Conservation (phyloP, 2,888 invertebrate species). For the Pogonocherus hispidulus region DNA sequence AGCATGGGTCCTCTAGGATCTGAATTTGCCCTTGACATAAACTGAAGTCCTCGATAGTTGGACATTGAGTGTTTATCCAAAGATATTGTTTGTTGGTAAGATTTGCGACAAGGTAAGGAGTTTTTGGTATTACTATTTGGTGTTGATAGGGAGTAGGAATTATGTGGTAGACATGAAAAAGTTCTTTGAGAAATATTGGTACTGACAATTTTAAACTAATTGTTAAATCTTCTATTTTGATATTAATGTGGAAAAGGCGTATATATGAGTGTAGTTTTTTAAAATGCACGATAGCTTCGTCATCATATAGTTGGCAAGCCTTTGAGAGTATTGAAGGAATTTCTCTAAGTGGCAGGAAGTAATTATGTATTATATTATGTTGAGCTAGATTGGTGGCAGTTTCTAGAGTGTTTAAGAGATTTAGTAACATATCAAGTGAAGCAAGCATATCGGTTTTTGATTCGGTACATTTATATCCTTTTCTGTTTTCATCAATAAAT, state of each 20-base stretch:
- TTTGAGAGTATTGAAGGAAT: conserved; percentile 8
- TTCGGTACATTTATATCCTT: conserved; percentile 7
- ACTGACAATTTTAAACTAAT: conserved; percentile 1
- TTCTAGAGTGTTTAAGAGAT: conserved; percentile 4
- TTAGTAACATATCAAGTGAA: conserved; percentile 8
- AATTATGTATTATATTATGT: conserved; percentile 9
- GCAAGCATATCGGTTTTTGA: conserved; percentile 1
- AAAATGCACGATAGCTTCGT: not conserved
- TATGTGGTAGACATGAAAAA: not conserved
- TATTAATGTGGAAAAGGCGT: not conserved
- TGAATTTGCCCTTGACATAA: conserved; percentile 4
- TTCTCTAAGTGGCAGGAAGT: conserved; percentile 3
- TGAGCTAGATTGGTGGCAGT: conserved; percentile 9
- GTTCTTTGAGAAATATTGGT: not conserved
- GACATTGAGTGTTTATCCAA: conserved; percentile 2
- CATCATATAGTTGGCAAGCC: conserved; percentile 8
- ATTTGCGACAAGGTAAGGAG: conserved; percentile 2
- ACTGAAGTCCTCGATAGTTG: not conserved
- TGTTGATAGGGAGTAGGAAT: not conserved
- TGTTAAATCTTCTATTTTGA: not conserved
- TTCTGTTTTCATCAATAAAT: conserved; percentile 4
- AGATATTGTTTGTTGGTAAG: conserved; percentile 9
- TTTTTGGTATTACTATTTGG: conserved; percentile 6
- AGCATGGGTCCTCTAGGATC: not conserved
- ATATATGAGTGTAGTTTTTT: conserved; percentile 4